phyloP scores from a whole-genome alignment of 2,113 vertebrate species.

The Murina feae region DNA sequence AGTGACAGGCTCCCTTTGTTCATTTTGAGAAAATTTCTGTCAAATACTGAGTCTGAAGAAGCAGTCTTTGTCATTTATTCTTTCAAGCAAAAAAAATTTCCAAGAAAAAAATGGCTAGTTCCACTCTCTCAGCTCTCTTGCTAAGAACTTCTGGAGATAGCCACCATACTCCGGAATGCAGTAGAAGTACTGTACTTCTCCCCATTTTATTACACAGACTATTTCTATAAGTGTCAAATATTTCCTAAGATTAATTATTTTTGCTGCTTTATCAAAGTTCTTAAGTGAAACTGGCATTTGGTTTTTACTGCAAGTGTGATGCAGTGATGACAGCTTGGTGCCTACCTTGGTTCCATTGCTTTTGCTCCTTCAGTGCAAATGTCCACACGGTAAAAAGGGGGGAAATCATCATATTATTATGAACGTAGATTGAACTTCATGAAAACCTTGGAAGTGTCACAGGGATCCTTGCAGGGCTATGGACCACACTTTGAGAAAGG shows the following conservation, averaged over 20 bases:
- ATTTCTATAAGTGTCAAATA: conserved; percentile 32
- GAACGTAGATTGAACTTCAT: neutral
- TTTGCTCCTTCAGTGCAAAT: neutral
- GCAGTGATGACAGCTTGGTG: rapidly evolving
- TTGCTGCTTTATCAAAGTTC: neutral
- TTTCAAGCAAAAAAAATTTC: conserved; percentile 17
- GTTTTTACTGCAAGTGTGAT: neutral
- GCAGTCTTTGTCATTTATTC: conserved; percentile 45
- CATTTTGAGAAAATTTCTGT: conserved; percentile 52
- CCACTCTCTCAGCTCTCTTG: neutral
- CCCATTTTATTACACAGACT: neutral
- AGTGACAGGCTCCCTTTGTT: conserved; percentile 53
- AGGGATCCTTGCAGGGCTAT: neutral
- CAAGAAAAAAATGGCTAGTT: neutral
- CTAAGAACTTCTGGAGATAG: neutral
- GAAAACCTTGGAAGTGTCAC: neutral
- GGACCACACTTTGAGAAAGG: neutral
- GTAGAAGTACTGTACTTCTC: neutral
- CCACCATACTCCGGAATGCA: neutral
- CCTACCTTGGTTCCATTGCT: neutral
- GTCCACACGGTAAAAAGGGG: neutral
- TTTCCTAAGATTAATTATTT: conserved; percentile 8
- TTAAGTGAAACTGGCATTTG: neutral
- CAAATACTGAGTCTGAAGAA: conserved; percentile 24
- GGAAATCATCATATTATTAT: neutral